Conservation (phyloP, 2,113 vertebrate species). For the Pavo muticus region DNA sequence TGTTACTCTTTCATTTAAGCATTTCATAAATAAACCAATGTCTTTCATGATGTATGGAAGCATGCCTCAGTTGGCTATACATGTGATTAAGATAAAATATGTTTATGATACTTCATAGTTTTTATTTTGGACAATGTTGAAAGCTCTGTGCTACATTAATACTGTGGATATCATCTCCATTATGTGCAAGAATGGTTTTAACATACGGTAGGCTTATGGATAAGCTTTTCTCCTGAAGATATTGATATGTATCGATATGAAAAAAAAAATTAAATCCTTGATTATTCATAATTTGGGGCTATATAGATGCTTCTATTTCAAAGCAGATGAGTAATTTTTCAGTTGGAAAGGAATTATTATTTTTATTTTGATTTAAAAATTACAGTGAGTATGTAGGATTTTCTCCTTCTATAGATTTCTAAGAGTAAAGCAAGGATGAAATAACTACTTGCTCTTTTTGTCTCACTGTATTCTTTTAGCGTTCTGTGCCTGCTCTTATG, state of each 20-base stretch:
- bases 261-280: not conserved
- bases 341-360: not conserved
- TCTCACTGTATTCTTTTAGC: not conserved
- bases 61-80: not conserved
- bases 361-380: not conserved
- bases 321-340: not conserved
- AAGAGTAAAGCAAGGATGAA: not conserved
- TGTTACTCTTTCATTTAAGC: constrained; percentile 34
- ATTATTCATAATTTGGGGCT: not conserved
- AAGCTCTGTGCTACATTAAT: not conserved
- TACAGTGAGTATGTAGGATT: not conserved
- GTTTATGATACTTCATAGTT: not conserved
- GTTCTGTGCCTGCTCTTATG: not conserved
- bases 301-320: not conserved
- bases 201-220: not conserved
- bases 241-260: not conserved
- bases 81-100: not conserved
- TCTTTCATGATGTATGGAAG: constrained; percentile 10
- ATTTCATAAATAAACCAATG: not conserved
- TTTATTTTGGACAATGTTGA: not conserved
- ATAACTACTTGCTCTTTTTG: not conserved
- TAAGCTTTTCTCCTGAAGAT: not conserved
- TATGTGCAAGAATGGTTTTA: not conserved
- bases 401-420: not conserved
- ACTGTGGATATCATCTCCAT: not conserved